These are phyloP conservation scores for Erebia palarica DNA, from an alignment of 2,888 invertebrate genomes.

Conservation along the genomic window DNA sequence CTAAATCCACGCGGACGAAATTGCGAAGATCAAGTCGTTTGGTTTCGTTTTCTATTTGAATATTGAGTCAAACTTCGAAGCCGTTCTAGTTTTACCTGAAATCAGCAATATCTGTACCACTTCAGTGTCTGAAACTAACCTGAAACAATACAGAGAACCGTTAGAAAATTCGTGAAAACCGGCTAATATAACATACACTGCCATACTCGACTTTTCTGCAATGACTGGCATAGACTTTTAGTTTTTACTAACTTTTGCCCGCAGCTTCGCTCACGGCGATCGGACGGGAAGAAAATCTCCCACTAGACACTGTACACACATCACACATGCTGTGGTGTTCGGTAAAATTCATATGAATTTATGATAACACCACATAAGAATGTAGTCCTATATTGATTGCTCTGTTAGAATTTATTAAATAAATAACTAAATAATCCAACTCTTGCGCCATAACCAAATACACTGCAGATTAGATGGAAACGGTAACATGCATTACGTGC, in stretches of 20 bases:
- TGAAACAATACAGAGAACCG: neutral
- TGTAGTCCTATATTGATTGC: too few species aligned
- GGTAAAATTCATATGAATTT: too few species aligned
- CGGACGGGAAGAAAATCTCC: too few species aligned
- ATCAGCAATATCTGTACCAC: neutral
- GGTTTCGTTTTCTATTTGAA: neutral
- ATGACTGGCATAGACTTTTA: neutral
- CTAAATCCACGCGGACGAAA: too few species aligned
- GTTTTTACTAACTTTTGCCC: neutral
- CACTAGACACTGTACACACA: too few species aligned
- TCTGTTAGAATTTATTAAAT: too few species aligned
- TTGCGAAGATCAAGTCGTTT: neutral
- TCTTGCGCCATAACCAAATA: constrained; percentile 11
- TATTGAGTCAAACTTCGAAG: neutral
- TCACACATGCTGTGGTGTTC: too few species aligned
- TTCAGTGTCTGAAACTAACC: neutral
- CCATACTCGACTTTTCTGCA: neutral
- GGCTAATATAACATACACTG: neutral
- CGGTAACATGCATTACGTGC: constrained; percentile 18
- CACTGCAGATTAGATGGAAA: constrained; percentile 10
- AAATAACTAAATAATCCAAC: too few species aligned
- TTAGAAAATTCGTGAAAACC: neutral
- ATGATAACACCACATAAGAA: too few species aligned
- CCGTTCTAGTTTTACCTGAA: neutral
- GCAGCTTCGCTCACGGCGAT: neutral